Base-by-base conservation (phyloP, 2,888 invertebrate genomes). In the Netelia melanura region DNA sequence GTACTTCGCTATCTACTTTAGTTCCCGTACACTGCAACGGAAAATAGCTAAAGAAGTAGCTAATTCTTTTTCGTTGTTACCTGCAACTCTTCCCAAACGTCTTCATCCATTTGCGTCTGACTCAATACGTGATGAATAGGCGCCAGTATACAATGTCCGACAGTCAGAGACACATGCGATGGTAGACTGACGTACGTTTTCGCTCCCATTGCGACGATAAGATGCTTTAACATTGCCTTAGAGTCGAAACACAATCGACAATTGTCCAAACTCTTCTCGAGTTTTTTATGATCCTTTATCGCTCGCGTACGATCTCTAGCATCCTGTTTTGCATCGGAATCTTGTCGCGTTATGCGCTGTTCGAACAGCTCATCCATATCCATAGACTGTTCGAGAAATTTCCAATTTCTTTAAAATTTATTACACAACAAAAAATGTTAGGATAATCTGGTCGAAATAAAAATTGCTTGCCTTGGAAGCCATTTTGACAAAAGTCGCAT, bases 41-140 rank as follows among this genome's bases (percentile, higher is more conserved):
- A 38, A 6, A 38, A 38, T 38, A 38, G 38, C 38, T 38, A 1
- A 6, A 38, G 5, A 38, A 6, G 0, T 38, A 38, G 38, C 6
- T 6, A 38, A 38, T 38, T 38, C 5, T 14, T 61, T 10, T 21
- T 14, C 9, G 11, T 76, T 58, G 91, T 92, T 94, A 97, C 97
- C 94, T 96, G 95, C 83, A 99, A 95, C 94, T 99, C 99, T 82
- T 96, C 95, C 98, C 98, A 99, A 67, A 98, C 97, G 94, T 99
- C 98, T 95, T 99, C 99, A 94, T 99, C 99, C 61, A 98, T 92
- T 86, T 96, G 96, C 0, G 98, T 98, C 54, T 96, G 96, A 92
- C 98, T 97, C 1, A 96, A 92, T 0, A 96, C 94, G 94, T 99
- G 99, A 88, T 97, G 96, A 91, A 97, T 96, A 0, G 99, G 98